Evolutionary conservation across 1,140 invertebrate genomes (phyloP).

Genomic region (Sinella curviseta): DNA sequence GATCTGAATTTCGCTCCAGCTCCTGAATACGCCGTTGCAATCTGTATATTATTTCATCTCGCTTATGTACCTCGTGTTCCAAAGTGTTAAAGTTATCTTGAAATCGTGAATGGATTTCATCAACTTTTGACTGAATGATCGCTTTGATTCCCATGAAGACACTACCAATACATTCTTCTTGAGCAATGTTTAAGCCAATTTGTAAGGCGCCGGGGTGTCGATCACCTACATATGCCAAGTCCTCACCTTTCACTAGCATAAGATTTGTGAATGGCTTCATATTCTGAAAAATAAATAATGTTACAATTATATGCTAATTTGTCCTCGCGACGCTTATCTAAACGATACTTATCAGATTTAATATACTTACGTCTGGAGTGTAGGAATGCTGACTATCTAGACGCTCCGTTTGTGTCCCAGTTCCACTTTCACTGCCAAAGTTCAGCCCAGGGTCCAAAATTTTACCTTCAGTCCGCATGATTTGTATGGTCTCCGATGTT

Average conservation of each 20-base stretch:
- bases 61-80: conserved; percentile 71
- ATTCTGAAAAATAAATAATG: conserved; percentile 8
- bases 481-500: not conserved
- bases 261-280: conserved; percentile 14
- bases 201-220: not conserved
- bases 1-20: conserved; percentile 57
- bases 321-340: not conserved
- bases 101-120: conserved; percentile 60
- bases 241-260: conserved; percentile 12
- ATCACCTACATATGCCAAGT: not conserved
- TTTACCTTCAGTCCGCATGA: not conserved
- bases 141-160: conserved; percentile 72
- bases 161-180: conserved; percentile 75
- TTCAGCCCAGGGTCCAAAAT: not conserved
- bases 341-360: not conserved
- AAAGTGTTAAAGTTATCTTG: conserved; percentile 67
- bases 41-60: conserved; percentile 75
- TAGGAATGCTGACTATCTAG: not conserved
- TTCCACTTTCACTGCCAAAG: not conserved
- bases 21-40: conserved; percentile 70
- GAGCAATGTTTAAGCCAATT: conserved; percentile 37
- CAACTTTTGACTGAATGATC: conserved; percentile 71
- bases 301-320: no score
- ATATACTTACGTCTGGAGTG: not conserved
- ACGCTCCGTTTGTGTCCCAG: not conserved